Percentiles rank a stretch among this genome's conserved stretches.
phyloP scores from a whole-genome alignment of 1,140 invertebrate genomes.

The Radopholus similis region DNA sequence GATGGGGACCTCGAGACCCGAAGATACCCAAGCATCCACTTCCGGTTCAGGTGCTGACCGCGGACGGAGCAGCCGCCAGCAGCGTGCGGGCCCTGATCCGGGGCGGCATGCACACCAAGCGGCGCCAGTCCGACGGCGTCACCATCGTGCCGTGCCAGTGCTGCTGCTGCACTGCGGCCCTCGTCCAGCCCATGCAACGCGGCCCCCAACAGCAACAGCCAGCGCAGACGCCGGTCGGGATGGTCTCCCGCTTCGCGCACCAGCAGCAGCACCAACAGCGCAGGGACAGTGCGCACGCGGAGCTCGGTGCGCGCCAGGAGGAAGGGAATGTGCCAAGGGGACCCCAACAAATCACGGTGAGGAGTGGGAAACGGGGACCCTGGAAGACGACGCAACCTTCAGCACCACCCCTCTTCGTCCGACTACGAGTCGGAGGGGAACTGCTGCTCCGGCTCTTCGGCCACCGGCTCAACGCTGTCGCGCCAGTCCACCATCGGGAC shows the following conservation, averaged over 20 bases:
- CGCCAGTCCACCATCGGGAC: slow-evolving; percentile 53
- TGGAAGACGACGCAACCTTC: no score
- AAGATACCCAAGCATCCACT: background rate
- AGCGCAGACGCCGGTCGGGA: background rate
- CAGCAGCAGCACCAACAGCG: slow-evolving; percentile 26
- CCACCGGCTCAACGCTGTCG: slow-evolving; percentile 32
- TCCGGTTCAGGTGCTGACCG: background rate
- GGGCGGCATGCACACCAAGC: background rate
- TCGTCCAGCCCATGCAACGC: background rate
- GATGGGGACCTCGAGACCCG: no score
- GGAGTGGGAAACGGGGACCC: no score
- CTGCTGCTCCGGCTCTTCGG: slow-evolving; percentile 28
- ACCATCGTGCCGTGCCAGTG: slow-evolving; percentile 4
- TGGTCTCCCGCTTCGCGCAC: slow-evolving; percentile 4
- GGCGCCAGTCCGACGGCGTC: slow-evolving; percentile 15
- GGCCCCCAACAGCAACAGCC: no score
- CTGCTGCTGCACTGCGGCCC: slow-evolving; percentile 4
- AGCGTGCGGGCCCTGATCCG: background rate
- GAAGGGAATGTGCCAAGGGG: background rate
- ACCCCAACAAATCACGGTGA: background rate
- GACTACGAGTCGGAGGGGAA: slow-evolving; percentile 42
- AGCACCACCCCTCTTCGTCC: slow-evolving; percentile 68
- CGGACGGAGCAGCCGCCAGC: background rate
- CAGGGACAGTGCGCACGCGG: slow-evolving; percentile 18
- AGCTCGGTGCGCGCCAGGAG: background rate